Evolutionary conservation across 2,888 invertebrate species (phyloP), one percentile per base, ranked within the genome.

Genomic region (Pasiphila rectangulata): DNA sequence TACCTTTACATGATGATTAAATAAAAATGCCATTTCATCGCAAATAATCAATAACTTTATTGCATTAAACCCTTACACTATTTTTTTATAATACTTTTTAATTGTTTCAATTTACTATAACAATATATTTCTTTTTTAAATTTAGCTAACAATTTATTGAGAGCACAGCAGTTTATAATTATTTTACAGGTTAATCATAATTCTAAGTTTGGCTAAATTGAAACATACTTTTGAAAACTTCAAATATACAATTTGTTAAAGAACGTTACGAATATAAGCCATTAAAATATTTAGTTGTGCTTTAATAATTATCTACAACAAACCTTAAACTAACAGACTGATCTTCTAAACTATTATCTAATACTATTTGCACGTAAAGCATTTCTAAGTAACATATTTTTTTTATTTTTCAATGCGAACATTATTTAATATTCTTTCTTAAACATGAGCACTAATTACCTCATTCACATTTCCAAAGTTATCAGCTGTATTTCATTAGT

Each of bases 81-180:
- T 2, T 6, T 42, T 42, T 34, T 34, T 12, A 5, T 34, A 15
- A 34, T 16, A 24, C 10, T 12, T 32, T 41, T 24, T 25, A 7
- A 29, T 23, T 21, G 19, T 15, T 17, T 4, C 19, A 13, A 12
- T 17, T 9, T 16, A 15, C 10, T 4, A 24, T 24, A 20, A n/a
- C n/a, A 20, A 40, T 27, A 40, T 38, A 35, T 16, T 52, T 56
- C 53, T 47, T 39, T 50, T 55, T 51, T 9, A 40, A 25, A 23
- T 40, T 47, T 35, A 17, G 19, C 17, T 10, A 37, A 35, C 6
- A 32, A 29, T 43, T 84, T 85, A 85, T 85, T 85, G 85, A 69
- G 54, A 63, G 80, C 85, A 85, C 85, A 85, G 85, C 84, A 85
- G 85, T 80, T 27, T 38, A 12, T 13, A 12, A 6, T 17, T 17